Evolutionary conservation across 2,797 vertebrate species (phyloP), one percentile per base, ranked within the genome.

Genomic region (Glyptemys insculpta): DNA sequence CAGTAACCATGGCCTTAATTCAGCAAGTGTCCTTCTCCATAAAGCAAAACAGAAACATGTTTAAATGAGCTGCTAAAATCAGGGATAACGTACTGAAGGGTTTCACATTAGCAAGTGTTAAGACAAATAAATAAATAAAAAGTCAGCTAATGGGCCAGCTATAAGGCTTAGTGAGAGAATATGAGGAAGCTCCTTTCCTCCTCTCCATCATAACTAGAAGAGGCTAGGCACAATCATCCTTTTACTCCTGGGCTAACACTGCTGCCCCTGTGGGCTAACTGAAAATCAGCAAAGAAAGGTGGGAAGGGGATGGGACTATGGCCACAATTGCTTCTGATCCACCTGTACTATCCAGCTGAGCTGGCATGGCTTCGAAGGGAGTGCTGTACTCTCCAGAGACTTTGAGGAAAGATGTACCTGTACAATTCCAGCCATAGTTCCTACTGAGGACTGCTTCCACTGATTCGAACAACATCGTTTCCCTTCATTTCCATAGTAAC

Each of bases 131-230:
- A 50, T 50, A 50, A 50, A 50, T 50, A 41, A 41, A 25, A 74
- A 44, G n/a, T 68, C 68, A 74, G 37, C 68, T 74, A 74, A 74
- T 74, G 37, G 37, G 68, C 37, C 41, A 74, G 41, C 37, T 37
- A 12, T 41, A 12, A 41, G 68, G 12, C 68, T 44, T 37, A 59
- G 53, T 12, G 3, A 19, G 12, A 89, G 4, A 18, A 85, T 31
- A 0, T 12, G 5, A 0, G 1, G 3, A 81, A 8, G 21, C 4
- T 31, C 25, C n/a, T 56, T 31, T 74, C 6, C 37, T 74, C 41
- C 41, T 44, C 23, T 74, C 5, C 37, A 15, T 44, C 41, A 74
- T 5, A 44, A 23, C 11, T 25, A 29, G 27, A n/a, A 47, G 27
- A 85, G 1, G 1, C 5, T 88, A 78, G 41, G 7, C 2, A 31